Evolutionary conservation across 2,113 vertebrate genomes (phyloP).

Genomic region (Diadophis punctatus): DNA sequence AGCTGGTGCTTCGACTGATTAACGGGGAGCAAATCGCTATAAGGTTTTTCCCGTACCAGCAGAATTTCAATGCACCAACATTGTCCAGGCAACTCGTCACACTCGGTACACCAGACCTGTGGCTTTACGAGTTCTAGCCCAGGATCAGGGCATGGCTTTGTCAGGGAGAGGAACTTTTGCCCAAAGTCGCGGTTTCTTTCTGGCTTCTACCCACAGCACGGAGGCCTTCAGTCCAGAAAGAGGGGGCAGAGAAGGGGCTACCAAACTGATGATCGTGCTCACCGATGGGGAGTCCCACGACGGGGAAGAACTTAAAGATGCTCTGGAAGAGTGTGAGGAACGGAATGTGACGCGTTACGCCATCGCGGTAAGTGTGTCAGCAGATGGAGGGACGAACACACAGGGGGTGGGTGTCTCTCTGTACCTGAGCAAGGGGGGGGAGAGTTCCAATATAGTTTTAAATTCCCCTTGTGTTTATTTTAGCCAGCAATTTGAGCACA

Average conservation of each 20-base stretch:
- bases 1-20: not conserved
- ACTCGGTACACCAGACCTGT: not conserved
- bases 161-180: not conserved
- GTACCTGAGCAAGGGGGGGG: not conserved
- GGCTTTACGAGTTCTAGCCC: not conserved
- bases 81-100: not conserved
- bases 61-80: not conserved
- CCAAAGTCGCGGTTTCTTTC: not conserved
- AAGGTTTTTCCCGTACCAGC: not conserved
- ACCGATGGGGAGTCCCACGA: slow-evolving; percentile 96
- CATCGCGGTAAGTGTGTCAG: slow-evolving; percentile 78
- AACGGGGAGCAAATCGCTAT: not conserved
- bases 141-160: not conserved
- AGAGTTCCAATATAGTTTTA: not conserved
- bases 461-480: not conserved
- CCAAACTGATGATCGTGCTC: slow-evolving; percentile 90
- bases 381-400: not conserved
- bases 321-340: slow-evolving; percentile 79
- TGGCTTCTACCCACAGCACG: slow-evolving; percentile 65
- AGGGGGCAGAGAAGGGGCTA: slow-evolving; percentile 82
- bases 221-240: slow-evolving; percentile 83
- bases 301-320: slow-evolving; percentile 81
- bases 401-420: not conserved
- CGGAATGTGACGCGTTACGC: slow-evolving; percentile 88
- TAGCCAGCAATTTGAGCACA: not conserved